A percentile compares a stretch with the other conserved stretches of the same genome.
Conservation (phyloP, 2,888 invertebrate species). For the Dynastes grantii region DNA sequence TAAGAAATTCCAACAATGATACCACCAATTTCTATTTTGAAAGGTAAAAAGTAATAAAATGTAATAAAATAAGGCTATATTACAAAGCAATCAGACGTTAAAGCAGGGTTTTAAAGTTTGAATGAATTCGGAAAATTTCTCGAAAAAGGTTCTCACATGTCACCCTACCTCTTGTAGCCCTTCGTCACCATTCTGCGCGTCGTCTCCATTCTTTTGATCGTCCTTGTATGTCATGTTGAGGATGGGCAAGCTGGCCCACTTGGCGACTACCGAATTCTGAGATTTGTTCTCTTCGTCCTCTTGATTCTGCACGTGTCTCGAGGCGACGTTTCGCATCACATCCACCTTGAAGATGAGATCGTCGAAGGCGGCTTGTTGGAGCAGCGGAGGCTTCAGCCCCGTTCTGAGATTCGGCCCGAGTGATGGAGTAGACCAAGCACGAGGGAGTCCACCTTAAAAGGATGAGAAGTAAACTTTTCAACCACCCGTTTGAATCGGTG, state of each 20-base stretch:
- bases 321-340: conserved; percentile 85
- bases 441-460: conserved; percentile 65
- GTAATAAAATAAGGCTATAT: no score
- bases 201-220: conserved; percentile 51
- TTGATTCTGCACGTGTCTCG: conserved; percentile 68
- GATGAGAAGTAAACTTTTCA: no score
- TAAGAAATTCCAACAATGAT: no score
- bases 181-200: conserved; percentile 60
- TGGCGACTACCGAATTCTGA: conserved; percentile 37
- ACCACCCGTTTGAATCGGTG: no score
- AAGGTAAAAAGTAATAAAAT: no score
- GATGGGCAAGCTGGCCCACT: conserved; percentile 66
- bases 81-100: no score
- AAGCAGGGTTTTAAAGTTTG: no score
- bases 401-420: conserved; percentile 73
- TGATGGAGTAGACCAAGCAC: conserved; percentile 69
- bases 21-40: no score
- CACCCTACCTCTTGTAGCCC: conserved; percentile 67
- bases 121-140: background rate
- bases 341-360: conserved; percentile 86
- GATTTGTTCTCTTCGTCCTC: conserved; percentile 46
- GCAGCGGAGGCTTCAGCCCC: conserved; percentile 83
- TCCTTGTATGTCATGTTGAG: conserved; percentile 63
- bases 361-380: conserved; percentile 91
- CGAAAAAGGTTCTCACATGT: no score